A percentile compares a stretch with the other conserved stretches of the same genome.
phyloP scores from a whole-genome alignment of 2,797 vertebrate genomes.

The Dicrostonyx torquatus region DNA sequence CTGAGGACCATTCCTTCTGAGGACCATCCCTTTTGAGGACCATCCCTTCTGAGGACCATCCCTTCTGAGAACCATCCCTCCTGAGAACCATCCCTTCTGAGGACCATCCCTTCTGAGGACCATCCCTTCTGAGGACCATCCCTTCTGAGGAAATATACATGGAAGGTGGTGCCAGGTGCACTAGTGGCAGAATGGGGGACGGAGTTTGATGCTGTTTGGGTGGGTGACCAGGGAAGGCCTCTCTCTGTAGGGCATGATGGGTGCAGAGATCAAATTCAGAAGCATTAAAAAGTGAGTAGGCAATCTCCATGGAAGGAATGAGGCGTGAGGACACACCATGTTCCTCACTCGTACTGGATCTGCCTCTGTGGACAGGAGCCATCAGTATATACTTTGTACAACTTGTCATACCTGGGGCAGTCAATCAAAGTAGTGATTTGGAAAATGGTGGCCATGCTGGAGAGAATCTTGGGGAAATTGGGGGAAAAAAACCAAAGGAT shows the following conservation, averaged over 20 bases:
- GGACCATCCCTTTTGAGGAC: no score
- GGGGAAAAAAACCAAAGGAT: not conserved
- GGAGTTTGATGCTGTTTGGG: not conserved
- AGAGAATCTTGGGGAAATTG: not conserved
- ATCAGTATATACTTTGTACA: not conserved
- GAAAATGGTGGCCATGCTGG: not conserved
- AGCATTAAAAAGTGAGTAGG: not conserved
- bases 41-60: no score
- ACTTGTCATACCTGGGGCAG: not conserved
- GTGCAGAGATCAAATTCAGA: not conserved
- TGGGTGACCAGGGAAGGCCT: not conserved
- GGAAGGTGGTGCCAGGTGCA: not conserved
- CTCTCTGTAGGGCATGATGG: not conserved
- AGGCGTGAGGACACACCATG: rapidly evolving
- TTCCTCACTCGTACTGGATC: not conserved
- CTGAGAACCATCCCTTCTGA: no score
- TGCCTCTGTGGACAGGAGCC: not conserved
- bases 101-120: no score
- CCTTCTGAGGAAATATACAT: not conserved
- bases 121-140: no score
- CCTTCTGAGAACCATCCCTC: no score
- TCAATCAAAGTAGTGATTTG: conserved; percentile 1
- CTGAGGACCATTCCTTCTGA: no score
- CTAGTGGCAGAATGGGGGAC: not conserved
- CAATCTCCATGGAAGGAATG: not conserved